phyloP scores from a whole-genome alignment of 2,113 vertebrate species.

The Sigmodon hispidus region DNA sequence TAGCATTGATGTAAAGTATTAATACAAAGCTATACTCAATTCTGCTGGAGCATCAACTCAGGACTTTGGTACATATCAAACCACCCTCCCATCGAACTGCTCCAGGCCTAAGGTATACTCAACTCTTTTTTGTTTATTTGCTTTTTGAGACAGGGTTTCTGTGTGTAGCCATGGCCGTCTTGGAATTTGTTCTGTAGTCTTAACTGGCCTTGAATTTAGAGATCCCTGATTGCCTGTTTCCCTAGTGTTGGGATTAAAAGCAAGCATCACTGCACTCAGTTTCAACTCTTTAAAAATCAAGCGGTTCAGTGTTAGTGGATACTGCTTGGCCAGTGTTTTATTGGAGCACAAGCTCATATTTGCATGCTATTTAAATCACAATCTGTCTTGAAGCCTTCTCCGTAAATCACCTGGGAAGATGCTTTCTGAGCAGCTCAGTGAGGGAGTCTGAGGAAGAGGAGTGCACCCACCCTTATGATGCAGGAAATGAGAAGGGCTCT shows the following conservation, averaged over 20 bases:
- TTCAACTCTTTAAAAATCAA: neutral
- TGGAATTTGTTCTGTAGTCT: neutral
- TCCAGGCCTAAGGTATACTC: neutral
- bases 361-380: neutral
- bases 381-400: conserved; percentile 28
- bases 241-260: neutral
- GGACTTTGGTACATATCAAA: neutral
- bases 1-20: neutral
- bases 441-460: neutral
- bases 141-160: neutral
- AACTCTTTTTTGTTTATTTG: neutral
- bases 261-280: neutral
- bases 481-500: neutral
- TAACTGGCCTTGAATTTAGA: neutral
- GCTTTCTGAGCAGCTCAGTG: neutral
- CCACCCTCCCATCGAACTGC: neutral
- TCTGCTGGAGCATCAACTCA: neutral
- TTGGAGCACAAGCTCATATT: neutral
- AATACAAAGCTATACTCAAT: neutral
- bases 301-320: neutral
- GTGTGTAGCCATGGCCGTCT: neutral
- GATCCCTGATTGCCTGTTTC: neutral
- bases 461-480: neutral
- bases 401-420: neutral
- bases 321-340: neutral